Base-by-base conservation (phyloP, 2,888 invertebrate species). In the Tupiocoris notatus region DNA sequence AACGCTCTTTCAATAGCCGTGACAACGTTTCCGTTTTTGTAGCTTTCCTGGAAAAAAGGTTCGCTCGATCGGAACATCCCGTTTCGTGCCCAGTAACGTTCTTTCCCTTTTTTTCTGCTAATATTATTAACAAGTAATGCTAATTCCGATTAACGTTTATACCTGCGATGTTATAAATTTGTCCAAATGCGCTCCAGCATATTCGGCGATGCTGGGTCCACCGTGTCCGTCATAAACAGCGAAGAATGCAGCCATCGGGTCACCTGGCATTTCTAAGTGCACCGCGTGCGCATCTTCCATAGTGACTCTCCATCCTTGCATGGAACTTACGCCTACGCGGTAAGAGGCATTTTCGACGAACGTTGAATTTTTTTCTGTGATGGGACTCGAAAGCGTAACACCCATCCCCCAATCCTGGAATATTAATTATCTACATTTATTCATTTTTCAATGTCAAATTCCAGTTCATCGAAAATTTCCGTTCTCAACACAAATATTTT, bases 241-340 rank as follows among this genome's bases (percentile, higher is more conserved):
- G 86, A 98, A 98, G 85, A 94, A 99, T 1, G 96, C 91, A 39
- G 96, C 91, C 21, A 90, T 91, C 24, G 95, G 94, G 84, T 99
- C 98, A 83, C 96, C 96, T 1, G 95, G 95, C 80, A 96, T 84
- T 0, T 96, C 92, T 17, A 99, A 86, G 81, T 99, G 92, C 82
- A 98, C 96, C 65, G 97, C 96, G 84, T 99, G 99, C 0, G 96
- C 94, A 85, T 99, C 99, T 86, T 99, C 99, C 99, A 99, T 99
- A 80, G 95, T 95, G 76, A 97, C 92, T 79, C 99, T 87, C 99
- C 99, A 99, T 84, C 99, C 99, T 86, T 99, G 99, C 98, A 99
- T 99, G 83, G 95, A 96, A 21, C 96, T 96, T 0, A 97, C 95
- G 16, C 96, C 98, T 3, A 99, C 96, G 81, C 88, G 86, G 80